Conservation (phyloP, 2,888 invertebrate genomes). For the Serrognathus titanus region DNA sequence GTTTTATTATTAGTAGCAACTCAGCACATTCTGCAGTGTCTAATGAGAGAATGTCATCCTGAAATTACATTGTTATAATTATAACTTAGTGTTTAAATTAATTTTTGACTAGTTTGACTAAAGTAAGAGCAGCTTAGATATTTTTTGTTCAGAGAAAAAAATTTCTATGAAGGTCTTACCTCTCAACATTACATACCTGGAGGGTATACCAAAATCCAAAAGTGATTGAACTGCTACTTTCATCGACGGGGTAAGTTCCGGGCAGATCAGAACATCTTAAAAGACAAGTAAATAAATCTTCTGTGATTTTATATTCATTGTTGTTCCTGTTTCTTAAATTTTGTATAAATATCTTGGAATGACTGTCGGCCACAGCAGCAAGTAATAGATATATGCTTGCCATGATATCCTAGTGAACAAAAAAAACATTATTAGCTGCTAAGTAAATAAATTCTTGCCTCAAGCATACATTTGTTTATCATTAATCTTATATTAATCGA, state of each 20-base stretch:
- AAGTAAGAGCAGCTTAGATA: no score
- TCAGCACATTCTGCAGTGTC: constrained; percentile 49
- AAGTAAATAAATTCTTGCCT: no score
- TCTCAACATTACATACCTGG: constrained; percentile 58
- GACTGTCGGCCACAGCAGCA: constrained; percentile 69
- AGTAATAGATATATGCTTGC: constrained; percentile 65
- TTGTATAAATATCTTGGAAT: constrained; percentile 57
- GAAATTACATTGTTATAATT: constrained; percentile 16
- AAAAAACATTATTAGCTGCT: no score
- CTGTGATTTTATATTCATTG: constrained; percentile 54
- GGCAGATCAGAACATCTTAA: constrained; percentile 76
- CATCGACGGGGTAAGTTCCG: constrained; percentile 85
- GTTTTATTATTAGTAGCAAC: constrained; percentile 61
- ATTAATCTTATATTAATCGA: no score
- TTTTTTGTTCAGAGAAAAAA: no score
- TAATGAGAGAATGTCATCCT: constrained; percentile 63
- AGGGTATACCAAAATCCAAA: constrained; percentile 91
- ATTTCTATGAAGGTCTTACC: no score
- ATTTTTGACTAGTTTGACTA: no score
- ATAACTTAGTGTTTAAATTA: no score
- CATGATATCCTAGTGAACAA: constrained; percentile 68
- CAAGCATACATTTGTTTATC: no score
- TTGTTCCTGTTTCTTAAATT: constrained; percentile 51
- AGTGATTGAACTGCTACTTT: constrained; percentile 79
- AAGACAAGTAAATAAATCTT: constrained; percentile 67